These are phyloP conservation scores for Pelmatolapia mariae DNA, from an alignment of 2,113 vertebrate genomes.

Conservation along the genomic window DNA sequence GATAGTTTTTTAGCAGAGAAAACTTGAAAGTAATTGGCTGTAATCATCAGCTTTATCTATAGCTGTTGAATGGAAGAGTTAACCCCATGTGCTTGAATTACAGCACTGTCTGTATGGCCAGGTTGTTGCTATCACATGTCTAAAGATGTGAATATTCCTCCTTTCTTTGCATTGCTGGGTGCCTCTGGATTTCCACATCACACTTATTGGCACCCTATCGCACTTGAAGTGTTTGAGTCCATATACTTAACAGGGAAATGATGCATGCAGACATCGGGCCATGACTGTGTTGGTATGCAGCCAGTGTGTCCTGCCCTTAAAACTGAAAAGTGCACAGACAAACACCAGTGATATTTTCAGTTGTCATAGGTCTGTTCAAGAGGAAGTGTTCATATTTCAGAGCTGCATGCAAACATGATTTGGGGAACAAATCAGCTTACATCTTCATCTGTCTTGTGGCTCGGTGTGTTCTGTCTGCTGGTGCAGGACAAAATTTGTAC, in stretches of 20 bases:
- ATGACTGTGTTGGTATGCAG: not conserved
- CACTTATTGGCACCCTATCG: not conserved
- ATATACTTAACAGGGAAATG: not conserved
- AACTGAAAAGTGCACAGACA: not conserved
- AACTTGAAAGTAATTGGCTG: not conserved
- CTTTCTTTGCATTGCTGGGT: not conserved
- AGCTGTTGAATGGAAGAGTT: not conserved
- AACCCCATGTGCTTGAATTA: too few relatives aligned
- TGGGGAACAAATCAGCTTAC: not conserved
- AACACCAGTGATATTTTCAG: not conserved
- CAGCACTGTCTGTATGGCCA: too few relatives aligned
- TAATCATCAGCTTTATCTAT: not conserved
- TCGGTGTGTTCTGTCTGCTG: not conserved
- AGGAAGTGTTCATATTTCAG: not conserved
- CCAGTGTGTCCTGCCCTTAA: not conserved
- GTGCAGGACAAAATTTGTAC: not conserved
- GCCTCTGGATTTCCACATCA: not conserved
- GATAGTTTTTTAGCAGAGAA: not conserved
- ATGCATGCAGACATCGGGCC: not conserved
- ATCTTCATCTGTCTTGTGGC: not conserved
- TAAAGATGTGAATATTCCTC: not conserved
- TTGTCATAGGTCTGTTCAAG: not conserved
- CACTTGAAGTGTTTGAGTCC: not conserved
- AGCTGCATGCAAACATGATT: not conserved
- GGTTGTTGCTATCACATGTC: not conserved